Evolutionary conservation across 2,888 invertebrate genomes (phyloP).

Genomic region (Pseudoips prasinana): DNA sequence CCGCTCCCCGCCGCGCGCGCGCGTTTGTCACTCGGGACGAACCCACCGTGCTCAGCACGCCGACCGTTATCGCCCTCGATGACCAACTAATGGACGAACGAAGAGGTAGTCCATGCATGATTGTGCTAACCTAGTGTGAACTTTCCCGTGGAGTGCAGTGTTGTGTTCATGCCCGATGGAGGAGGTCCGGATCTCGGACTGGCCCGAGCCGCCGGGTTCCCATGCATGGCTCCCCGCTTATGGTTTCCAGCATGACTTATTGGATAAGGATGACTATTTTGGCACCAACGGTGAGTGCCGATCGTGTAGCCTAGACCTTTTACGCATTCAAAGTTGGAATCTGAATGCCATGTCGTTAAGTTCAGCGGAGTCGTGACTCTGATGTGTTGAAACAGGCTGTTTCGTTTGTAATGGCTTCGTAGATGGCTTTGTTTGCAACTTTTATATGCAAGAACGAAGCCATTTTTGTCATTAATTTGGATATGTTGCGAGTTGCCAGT

Average conservation of each 20-base stretch:
- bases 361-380: conserved; percentile 43
- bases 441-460: conserved; percentile 25
- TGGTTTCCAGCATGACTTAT: conserved; percentile 86
- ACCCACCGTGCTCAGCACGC: conserved; percentile 38
- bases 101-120: conserved; percentile 77
- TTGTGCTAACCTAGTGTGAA: conserved; percentile 67
- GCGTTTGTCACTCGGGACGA: conserved; percentile 35
- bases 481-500: neutral
- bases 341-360: conserved; percentile 37
- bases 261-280: conserved; percentile 85
- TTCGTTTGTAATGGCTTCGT: conserved; percentile 41
- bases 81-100: conserved; percentile 76
- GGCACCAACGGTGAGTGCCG: conserved; percentile 83
- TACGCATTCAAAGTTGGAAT: conserved; percentile 29
- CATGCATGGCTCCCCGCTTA: conserved; percentile 91
- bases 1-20: conserved; percentile 68
- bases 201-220: conserved; percentile 86
- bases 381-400: conserved; percentile 35
- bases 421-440: conserved; percentile 37
- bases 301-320: conserved; percentile 36
- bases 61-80: conserved; percentile 78
- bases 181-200: conserved; percentile 85
- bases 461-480: conserved; percentile 23
- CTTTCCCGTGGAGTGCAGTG: conserved; percentile 74
- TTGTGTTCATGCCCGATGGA: conserved; percentile 80